Base-by-base conservation (phyloP, 2,113 vertebrate genomes). In the Nymphicus hollandicus region DNA sequence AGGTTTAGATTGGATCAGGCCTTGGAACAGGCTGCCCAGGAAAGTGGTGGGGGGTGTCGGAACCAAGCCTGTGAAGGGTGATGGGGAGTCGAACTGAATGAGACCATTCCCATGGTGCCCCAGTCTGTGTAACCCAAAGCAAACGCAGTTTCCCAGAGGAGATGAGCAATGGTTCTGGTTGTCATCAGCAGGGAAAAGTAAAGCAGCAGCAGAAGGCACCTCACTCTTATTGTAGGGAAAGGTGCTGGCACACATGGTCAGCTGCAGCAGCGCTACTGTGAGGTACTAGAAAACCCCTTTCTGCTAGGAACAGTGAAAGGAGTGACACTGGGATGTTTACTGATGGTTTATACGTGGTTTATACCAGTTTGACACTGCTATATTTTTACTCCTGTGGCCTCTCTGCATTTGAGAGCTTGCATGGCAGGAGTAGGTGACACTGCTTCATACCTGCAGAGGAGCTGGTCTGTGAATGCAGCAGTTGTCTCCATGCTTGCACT, bases 201-300 rank as follows among this genome's bases (percentile, higher is more conserved):
- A 88, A 81, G 50, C 52, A 76, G 69, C 17, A 73, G 37, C 12
- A 20, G 43, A 74, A 53, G 47, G 43, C 39, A 46, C 25, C 23
- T 47, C 6, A 1, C 35, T 69, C 25, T 70, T 4, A 1, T 29
- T 47, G 60, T 31, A 56, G 55, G 20, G 17, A 94, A 60, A 65
- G 49, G 17, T 13, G 25, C 41, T 12, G 5, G 56, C 41, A 77
- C 0, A 0, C 2, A 6, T 7, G 25, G 37, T 55, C 16, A 6
- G 25, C 27, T 81, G 49, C 61, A 73, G 58, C 53, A 84, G 33
- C 29, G 43, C 35, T 43, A 49, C 1, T 1, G 13, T 18, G 18
- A 66, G 18, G 74, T 17, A 39, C 6, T 49, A 44, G 52, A 71
- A 79, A 81, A 74, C 6, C 1, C 24, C 31, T 64, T 79, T 44